A percentile compares a stretch with the other conserved stretches of the same genome.
These are phyloP conservation scores for Mythimna impura DNA, from an alignment of 2,888 invertebrate species.

Conservation along the genomic window DNA sequence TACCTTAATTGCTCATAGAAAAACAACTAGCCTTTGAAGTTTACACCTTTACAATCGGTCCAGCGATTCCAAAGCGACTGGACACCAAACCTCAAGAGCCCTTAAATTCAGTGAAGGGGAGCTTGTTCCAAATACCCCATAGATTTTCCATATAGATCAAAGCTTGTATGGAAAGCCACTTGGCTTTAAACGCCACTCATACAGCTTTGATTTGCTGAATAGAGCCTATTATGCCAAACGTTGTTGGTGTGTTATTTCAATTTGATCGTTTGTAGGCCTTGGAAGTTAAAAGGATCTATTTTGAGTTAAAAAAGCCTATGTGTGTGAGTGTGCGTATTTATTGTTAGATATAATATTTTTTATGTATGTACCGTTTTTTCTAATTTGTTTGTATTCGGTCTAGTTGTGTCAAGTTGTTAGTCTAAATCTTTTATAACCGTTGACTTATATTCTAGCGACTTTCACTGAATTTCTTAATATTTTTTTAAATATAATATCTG, in stretches of 20 bases:
- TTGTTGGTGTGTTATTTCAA: slow-evolving; percentile 56
- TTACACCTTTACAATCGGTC: slow-evolving; percentile 67
- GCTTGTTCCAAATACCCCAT: slow-evolving; percentile 55
- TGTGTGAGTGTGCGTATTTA: not conserved
- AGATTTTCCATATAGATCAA: slow-evolving; percentile 62
- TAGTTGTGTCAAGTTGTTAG: not conserved
- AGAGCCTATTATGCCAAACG: slow-evolving; percentile 51
- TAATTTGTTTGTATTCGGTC: not conserved
- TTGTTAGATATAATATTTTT: no score
- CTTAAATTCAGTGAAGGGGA: slow-evolving; percentile 42
- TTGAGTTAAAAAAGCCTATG: slow-evolving; percentile 10
- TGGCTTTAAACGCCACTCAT: slow-evolving; percentile 62
- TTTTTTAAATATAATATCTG: not conserved
- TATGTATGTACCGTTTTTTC: slow-evolving; percentile 3
- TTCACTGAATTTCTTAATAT: not conserved
- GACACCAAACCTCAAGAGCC: slow-evolving; percentile 56
- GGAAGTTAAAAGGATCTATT: slow-evolving; percentile 27
- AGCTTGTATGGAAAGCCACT: slow-evolving; percentile 62
- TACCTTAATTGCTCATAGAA: slow-evolving; percentile 45
- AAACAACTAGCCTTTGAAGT: slow-evolving; percentile 58
- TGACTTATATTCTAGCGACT: not conserved
- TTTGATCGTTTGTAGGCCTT: slow-evolving; percentile 44
- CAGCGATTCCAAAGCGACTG: slow-evolving; percentile 56
- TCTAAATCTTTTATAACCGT: not conserved
- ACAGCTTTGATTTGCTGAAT: slow-evolving; percentile 60